Base-by-base conservation (phyloP, 2,113 vertebrate genomes). In the Lonchura striata region DNA sequence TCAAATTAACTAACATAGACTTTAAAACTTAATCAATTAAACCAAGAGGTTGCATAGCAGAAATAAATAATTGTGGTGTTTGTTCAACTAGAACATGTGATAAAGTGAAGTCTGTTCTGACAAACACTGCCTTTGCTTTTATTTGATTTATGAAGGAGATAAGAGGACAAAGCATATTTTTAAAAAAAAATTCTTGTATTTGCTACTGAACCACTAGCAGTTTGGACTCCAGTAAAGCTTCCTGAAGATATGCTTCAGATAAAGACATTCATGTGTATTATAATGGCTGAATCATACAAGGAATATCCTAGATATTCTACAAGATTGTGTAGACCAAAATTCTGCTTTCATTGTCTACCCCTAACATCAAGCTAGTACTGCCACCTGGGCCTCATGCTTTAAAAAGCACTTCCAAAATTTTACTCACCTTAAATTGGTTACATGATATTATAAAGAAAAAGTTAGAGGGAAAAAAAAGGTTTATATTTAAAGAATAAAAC, bases 381-480 rank as follows among this genome's bases (percentile, higher is more conserved):
- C 7, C 18, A 81, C 23, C 24, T 77, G 41, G 22, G 24, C 20
- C 15, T 64, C 35, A 37, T 16, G 14, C 18, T n/a, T 84, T 78
- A 49, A 74, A 78, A 87, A 85, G 53, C 6, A 13, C 9, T 57
- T 28, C 11, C 15, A 61, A 54, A 81, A 59, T 68, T 64, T 70
- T 83, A 70, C 13, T 15, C 2, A 37, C 7, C 5, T 78, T 56
- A 42, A 24, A 20, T 28, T 56, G 7, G 4, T 27, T 52, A 47
- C 3, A 28, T 41, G 8, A 54, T 39, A 25, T 16, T 23, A 7
- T 18, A 88, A 81, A 56, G 1, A 50, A 52, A 13, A 27, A 31
- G 1, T 22, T 1, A 47, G 9, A 82, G 13, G 6, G 0, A 57
- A 53, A 53, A 71, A 49, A 13, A 46, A 42, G 1, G 1, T 44